Evolutionary conservation across 1,140 invertebrate species (phyloP), one percentile per base, ranked within the genome.

Genomic region (Schlechtendalia chinensis): DNA sequence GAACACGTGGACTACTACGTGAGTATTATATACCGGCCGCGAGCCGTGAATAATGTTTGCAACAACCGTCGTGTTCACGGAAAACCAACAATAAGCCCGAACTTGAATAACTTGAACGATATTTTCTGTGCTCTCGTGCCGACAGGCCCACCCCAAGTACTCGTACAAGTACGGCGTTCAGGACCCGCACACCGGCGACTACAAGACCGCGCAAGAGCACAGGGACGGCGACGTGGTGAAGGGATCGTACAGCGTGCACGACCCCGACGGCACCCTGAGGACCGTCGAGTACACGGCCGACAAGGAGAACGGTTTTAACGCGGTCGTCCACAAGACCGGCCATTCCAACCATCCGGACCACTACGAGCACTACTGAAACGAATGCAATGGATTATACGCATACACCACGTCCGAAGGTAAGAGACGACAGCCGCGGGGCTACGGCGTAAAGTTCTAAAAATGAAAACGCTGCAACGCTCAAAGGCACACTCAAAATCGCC

Each of bases 111-210:
- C 17, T 16, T 71, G 11, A 6, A 22, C 32, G 32, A n/a, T 39
- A 8, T 39, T 39, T 8, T 39, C 32, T 39, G 32, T 39, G 3
- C 8, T 8, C 3, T 39, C 14, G 5, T 12, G 85, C 82, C 12
- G 3, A 5, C 80, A 88, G 87, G 88, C 89, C 45, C 88, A 89
- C 84, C 90, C 90, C 0, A 89, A 89, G 84, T 92, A 92, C 82
- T 86, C 89, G 14, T 92, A 90, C 82, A 90, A 90, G 80, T 92
- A 92, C 82, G 90, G 90, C 17, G 90, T 92, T 10, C 88, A 90
- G 69, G 91, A 92, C 84, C 87, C 88, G 63, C 87, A 90, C 24
- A 91, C 90, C 0, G 91, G 91, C 0, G 91, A 92, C 83, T 80
- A 81, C 45, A 83, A 83, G 72, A 81, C 71, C 45, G 75, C 77